Percentiles rank a stretch among this genome's conserved stretches.
Evolutionary conservation across 1,140 invertebrate genomes (phyloP).

Genomic region (Solenopsis fugax): DNA sequence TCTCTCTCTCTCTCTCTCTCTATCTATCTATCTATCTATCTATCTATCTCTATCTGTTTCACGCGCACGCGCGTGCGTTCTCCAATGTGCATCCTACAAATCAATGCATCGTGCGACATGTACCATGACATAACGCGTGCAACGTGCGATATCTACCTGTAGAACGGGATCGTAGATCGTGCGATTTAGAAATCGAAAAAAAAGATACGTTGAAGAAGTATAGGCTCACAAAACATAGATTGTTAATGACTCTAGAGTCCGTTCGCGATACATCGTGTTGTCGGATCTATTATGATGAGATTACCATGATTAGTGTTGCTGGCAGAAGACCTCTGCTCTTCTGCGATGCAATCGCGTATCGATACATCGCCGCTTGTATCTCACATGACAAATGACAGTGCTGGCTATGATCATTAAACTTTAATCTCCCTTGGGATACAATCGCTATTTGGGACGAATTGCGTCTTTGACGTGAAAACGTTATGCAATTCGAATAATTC

Average conservation of each 20-base stretch:
- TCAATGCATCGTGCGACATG: slow-evolving; percentile 55
- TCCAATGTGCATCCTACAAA: slow-evolving; percentile 54
- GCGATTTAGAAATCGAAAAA: slow-evolving; percentile 4
- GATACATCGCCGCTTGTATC: not conserved
- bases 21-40: slow-evolving; percentile 52
- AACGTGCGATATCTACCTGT: slow-evolving; percentile 34
- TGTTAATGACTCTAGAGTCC: slow-evolving; percentile 14
- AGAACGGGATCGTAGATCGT: slow-evolving; percentile 1
- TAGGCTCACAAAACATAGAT: not conserved
- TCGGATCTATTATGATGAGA: slow-evolving; percentile 5
- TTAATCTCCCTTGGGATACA: slow-evolving; percentile 15
- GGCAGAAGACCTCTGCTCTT: slow-evolving; percentile 29
- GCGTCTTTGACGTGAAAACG: slow-evolving; percentile 1
- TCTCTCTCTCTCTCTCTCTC: slow-evolving; percentile 47
- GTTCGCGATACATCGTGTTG: slow-evolving; percentile 1
- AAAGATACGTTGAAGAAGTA: not conserved
- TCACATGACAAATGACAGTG: not conserved
- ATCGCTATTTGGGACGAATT: slow-evolving; percentile 16
- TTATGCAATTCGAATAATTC: slow-evolving; percentile 3
- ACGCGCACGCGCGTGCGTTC: not conserved
- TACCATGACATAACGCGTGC: slow-evolving; percentile 57
- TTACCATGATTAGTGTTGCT: slow-evolving; percentile 33
- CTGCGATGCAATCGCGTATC: slow-evolving; percentile 22
- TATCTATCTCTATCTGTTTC: slow-evolving; percentile 23
- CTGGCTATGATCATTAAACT: slow-evolving; percentile 38